Evolutionary conservation across 1,140 invertebrate species (phyloP), one percentile per base, ranked within the genome.

Genomic region (Pseudomyrmex sp.): DNA sequence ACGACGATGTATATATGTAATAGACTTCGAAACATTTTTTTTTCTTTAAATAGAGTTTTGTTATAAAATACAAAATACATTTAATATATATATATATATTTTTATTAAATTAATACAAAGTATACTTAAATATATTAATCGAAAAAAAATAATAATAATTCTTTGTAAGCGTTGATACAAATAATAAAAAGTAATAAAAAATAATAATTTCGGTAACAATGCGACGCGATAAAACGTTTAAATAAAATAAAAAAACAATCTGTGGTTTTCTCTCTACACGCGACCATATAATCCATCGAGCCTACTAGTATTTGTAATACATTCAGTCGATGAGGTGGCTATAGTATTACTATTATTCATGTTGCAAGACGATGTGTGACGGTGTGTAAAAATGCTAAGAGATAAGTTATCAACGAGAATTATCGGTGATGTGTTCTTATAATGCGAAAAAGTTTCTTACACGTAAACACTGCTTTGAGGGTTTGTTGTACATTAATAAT

Each of bases 251-350:
- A 65, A 66, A 66, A 77, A 77, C 54, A 66, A 77, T 54, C 54
- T 56, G 44, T 66, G 35, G 5, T n/a, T 20, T 20, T 48, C 75
- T 69, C 52, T 56, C n/a, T 66, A 3, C 74, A 68, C 74, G 52
- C 65, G 35, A 70, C 44, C 54, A 59, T 61, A 59, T 80, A 72
- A 80, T 70, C 65, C 66, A 61, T 80, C 76, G 65, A 72, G 54
- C 54, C 76, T 58, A 79, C 76, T 20, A 48, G 35, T 68, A 69
- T 79, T 26, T 18, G 20, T 66, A 69, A 58, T 69, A 59, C 13
- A 20, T 59, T 79, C 63, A 26, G 63, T 77, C 54, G 76, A 70
- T 15, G 48, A 26, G 66, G n/a, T 79, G 66, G 58, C 8, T 61
- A 26, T 26, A 48, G 13, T 61, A 23, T 10, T 61, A 13, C 26